Evolutionary conservation across 2,888 invertebrate species (phyloP).

Genomic region (Leptinotarsa rubiginosa): DNA sequence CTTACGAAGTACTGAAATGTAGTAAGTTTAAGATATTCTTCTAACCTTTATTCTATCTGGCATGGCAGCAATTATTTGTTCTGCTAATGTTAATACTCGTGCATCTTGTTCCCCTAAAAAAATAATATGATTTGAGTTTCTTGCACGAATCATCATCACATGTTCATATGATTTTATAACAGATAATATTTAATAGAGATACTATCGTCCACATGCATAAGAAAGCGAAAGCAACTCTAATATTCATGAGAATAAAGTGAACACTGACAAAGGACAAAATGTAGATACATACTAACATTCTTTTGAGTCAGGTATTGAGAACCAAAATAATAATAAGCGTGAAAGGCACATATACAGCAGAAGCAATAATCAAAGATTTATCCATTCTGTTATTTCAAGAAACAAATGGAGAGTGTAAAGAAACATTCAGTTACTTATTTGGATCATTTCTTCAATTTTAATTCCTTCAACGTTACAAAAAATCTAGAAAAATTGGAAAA

Average conservation of each 20-base stretch:
- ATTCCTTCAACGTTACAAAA: slow-evolving; percentile 39
- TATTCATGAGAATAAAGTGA: too few species aligned
- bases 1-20: neutral
- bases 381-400: neutral
- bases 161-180: too few species aligned
- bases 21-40: neutral
- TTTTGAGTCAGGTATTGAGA: neutral
- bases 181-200: too few species aligned
- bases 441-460: slow-evolving; percentile 38
- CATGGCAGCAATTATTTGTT: slow-evolving; percentile 98
- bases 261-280: too few species aligned
- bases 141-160: neutral
- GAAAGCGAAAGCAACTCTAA: neutral
- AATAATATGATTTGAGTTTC: neutral
- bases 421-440: slow-evolving; percentile 38
- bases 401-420: neutral
- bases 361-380: neutral
- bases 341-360: neutral
- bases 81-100: slow-evolving; percentile 91
- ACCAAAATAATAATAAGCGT: slow-evolving; percentile 9
- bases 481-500: slow-evolving; percentile 42
- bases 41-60: slow-evolving; percentile 95
- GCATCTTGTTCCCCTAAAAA: slow-evolving; percentile 88
- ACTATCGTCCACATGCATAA: neutral
- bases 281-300: neutral